These are phyloP conservation scores for Venturia canescens DNA, from an alignment of 1,140 invertebrate species.

Conservation along the genomic window DNA sequence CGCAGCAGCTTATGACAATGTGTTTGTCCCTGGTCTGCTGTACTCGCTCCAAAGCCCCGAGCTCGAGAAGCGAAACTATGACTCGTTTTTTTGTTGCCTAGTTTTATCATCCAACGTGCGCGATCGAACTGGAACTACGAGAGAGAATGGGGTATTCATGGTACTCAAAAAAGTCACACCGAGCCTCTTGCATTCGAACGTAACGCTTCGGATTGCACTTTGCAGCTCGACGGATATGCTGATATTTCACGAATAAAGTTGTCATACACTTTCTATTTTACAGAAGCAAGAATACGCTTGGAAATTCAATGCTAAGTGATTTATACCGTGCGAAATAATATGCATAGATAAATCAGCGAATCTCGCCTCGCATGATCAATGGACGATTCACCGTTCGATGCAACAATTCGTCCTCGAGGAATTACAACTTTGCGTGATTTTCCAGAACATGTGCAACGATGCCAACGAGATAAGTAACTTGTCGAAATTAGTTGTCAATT, in stretches of 20 bases:
- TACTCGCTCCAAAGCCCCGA: background rate
- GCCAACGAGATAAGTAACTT: too few relatives aligned
- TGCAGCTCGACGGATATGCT: background rate
- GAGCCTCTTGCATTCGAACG: slow-evolving; percentile 18
- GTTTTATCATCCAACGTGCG: slow-evolving; percentile 23
- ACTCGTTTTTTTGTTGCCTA: background rate
- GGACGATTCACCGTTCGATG: slow-evolving; percentile 3
- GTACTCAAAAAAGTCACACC: too few relatives aligned
- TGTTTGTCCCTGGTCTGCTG: slow-evolving; percentile 37
- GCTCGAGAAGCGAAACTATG: slow-evolving; percentile 12
- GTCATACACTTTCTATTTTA: slow-evolving; percentile 40
- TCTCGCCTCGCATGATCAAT: background rate
- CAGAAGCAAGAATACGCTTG: background rate
- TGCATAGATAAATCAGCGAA: slow-evolving; percentile 26
- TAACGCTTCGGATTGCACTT: background rate
- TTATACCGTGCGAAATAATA: slow-evolving; percentile 24
- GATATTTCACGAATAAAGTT: slow-evolving; percentile 28
- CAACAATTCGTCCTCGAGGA: slow-evolving; percentile 10
- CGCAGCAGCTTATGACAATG: slow-evolving; percentile 61
- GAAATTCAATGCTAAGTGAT: background rate
- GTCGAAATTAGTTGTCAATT: too few relatives aligned
- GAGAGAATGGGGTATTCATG: too few relatives aligned
- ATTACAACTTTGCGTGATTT: slow-evolving; percentile 21
- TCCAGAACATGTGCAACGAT: background rate
- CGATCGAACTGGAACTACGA: background rate